phyloP scores from a whole-genome alignment of 2,797 vertebrate species.

The Lagorchestes hirsutus region DNA sequence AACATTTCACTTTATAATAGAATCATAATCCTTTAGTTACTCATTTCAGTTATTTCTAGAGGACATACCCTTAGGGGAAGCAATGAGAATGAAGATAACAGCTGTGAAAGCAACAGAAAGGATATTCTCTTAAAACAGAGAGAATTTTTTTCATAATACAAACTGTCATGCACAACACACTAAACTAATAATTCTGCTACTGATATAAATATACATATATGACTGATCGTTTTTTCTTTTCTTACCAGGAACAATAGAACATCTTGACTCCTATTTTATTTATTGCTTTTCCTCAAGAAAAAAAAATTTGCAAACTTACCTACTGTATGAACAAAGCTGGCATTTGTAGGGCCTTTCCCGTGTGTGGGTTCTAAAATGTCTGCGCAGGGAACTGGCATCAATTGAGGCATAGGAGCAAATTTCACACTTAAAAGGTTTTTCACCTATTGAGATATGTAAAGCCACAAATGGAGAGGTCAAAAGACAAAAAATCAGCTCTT shows the following conservation, averaged over 20 bases:
- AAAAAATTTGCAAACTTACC: conserved; percentile 76
- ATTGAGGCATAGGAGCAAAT: conserved; percentile 86
- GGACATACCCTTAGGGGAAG: neutral
- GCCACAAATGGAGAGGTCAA: neutral
- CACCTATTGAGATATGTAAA: conserved; percentile 78
- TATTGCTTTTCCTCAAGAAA: conserved; percentile 7
- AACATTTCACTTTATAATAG: neutral
- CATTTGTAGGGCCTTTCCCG: conserved; percentile 85
- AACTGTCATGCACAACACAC: neutral
- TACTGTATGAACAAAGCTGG: conserved; percentile 84
- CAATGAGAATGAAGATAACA: neutral
- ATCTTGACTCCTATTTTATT: neutral
- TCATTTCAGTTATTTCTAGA: neutral
- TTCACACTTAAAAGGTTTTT: conserved; percentile 86
- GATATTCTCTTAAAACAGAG: neutral
- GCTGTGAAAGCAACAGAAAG: neutral
- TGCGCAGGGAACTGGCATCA: conserved; percentile 85
- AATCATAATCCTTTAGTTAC: neutral
- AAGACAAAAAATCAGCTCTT: neutral
- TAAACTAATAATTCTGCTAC: neutral
- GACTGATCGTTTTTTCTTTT: neutral
- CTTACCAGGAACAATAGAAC: neutral
- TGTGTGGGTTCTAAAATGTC: conserved; percentile 81
- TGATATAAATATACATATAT: neutral
- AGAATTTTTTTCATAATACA: neutral